These are phyloP conservation scores for Nephila pilipes DNA, from an alignment of 1,140 invertebrate species.

Conservation along the genomic window DNA sequence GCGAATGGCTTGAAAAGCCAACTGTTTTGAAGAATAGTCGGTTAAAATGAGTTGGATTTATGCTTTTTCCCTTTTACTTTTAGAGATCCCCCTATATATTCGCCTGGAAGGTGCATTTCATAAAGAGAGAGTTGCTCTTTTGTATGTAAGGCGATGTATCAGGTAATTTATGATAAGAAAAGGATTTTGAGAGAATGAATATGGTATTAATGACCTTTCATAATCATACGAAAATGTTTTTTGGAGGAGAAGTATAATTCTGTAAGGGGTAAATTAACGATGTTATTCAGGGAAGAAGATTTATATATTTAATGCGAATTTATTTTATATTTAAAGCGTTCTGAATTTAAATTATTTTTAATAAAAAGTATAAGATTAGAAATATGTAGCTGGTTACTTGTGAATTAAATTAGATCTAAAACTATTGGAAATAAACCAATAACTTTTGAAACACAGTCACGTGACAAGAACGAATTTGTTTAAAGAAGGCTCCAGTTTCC, in stretches of 20 bases:
- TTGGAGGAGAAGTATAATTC: neutral
- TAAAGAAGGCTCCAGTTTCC: no score
- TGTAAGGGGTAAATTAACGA: neutral
- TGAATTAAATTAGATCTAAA: no score
- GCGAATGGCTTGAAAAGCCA: slow-evolving; percentile 67
- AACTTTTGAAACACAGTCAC: no score
- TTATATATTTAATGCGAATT: no score
- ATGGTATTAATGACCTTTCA: slow-evolving; percentile 2
- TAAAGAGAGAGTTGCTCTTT: slow-evolving; percentile 7
- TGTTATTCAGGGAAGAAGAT: neutral
- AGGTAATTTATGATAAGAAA: slow-evolving; percentile 35
- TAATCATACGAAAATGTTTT: neutral
- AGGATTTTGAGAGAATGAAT: neutral
- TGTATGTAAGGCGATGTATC: neutral
- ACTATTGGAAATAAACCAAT: no score
- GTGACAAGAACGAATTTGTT: no score
- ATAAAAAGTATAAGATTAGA: no score
- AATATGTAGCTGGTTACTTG: no score
- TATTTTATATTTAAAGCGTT: no score
- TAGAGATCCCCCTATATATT: neutral
- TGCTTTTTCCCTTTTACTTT: slow-evolving; percentile 22
- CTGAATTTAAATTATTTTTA: no score
- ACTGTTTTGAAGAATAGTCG: slow-evolving; percentile 61
- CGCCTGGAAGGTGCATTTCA: slow-evolving; percentile 30
- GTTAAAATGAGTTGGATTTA: slow-evolving; percentile 67